A percentile compares a stretch with the other conserved stretches of the same genome.
These are phyloP conservation scores for Syrrhaptes paradoxus DNA, from an alignment of 2,113 vertebrate species.

Conservation along the genomic window DNA sequence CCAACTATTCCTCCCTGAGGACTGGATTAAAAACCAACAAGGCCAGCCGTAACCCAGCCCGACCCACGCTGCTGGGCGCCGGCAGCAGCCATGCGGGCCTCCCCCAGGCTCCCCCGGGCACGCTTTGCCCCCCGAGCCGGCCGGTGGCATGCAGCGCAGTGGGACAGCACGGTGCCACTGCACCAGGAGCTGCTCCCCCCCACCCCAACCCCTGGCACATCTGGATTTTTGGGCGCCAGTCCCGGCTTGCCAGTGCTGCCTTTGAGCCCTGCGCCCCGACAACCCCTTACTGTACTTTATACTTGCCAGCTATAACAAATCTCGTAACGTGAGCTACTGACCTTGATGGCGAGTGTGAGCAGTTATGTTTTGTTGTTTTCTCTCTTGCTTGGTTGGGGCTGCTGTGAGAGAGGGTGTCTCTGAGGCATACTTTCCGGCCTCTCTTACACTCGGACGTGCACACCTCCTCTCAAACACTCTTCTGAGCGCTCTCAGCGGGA, in stretches of 20 bases:
- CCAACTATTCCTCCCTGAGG: background rate
- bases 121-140: background rate
- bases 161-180: background rate
- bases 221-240: constrained; percentile 46
- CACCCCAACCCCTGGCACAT: background rate
- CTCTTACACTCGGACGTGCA: constrained; percentile 87
- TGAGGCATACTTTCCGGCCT: constrained; percentile 85
- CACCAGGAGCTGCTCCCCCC: background rate
- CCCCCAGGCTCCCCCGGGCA: background rate
- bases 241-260: constrained; percentile 34
- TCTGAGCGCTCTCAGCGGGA: constrained; percentile 87
- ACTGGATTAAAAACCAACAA: background rate
- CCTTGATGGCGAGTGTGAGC: constrained; percentile 83
- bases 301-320: constrained; percentile 79
- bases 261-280: constrained; percentile 52
- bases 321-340: constrained; percentile 78
- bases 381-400: constrained; percentile 88
- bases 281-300: constrained; percentile 81
- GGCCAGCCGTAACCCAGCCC: background rate
- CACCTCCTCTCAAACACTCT: constrained; percentile 88
- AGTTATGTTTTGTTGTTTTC: constrained; percentile 88
- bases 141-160: background rate
- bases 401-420: constrained; percentile 87
- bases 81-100: background rate
- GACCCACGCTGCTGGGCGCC: background rate